Percentiles rank a stretch among this genome's conserved stretches.
Evolutionary conservation across 2,888 invertebrate species (phyloP).

Genomic region (Agrilus cyanescens): DNA sequence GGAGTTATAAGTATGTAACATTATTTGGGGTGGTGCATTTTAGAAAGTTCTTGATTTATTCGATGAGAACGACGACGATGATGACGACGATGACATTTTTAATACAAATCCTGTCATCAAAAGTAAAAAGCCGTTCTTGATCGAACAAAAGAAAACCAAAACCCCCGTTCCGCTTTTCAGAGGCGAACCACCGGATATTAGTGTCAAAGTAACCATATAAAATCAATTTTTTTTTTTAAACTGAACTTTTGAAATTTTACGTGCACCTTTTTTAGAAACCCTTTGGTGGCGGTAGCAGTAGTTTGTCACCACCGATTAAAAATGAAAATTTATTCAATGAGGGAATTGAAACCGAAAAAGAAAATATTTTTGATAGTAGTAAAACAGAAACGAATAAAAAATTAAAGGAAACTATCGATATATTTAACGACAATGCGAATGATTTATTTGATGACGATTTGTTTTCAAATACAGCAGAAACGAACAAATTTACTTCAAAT

Average conservation of each 20-base stretch:
- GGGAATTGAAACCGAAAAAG: not conserved
- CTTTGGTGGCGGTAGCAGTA: slow-evolving; percentile 45
- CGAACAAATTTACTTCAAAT: slow-evolving; percentile 20
- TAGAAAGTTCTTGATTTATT: slow-evolving; percentile 13
- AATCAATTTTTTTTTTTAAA: slow-evolving; percentile 3
- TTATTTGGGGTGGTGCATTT: slow-evolving; percentile 2
- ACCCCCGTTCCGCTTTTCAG: slow-evolving; percentile 22
- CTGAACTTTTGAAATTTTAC: not conserved
- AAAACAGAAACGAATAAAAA: not conserved
- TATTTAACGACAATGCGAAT: slow-evolving; percentile 26
- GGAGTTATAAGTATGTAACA: not conserved
- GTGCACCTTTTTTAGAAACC: slow-evolving; percentile 45
- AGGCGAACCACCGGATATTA: slow-evolving; percentile 27
- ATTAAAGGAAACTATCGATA: slow-evolving; percentile 15
- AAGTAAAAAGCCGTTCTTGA: slow-evolving; percentile 9
- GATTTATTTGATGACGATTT: slow-evolving; percentile 30
- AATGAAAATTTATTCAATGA: not conserved
- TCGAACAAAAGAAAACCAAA: slow-evolving; percentile 17
- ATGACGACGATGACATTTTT: slow-evolving; percentile 26
- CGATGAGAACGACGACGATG: slow-evolving; percentile 18
- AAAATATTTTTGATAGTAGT: not conserved
- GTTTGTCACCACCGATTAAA: slow-evolving; percentile 40
- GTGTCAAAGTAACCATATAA: slow-evolving; percentile 6
- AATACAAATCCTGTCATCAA: slow-evolving; percentile 11
- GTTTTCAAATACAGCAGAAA: slow-evolving; percentile 22